Base-by-base conservation (phyloP, 30 jellyfish, hydroid and myxozoan genomes). In the Chironex yamaguchii region DNA sequence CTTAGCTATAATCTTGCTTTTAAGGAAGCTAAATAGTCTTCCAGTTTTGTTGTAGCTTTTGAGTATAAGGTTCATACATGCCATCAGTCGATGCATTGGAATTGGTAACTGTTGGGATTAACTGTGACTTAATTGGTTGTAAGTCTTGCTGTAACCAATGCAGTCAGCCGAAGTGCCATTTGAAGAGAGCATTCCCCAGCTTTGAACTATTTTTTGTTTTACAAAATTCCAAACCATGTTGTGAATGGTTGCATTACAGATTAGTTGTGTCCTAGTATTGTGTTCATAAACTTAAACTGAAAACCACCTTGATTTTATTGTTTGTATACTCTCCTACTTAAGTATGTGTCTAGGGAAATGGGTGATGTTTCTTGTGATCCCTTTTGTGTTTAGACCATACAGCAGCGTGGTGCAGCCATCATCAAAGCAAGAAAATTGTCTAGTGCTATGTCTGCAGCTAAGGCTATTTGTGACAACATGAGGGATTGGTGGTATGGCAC, bases 371-470 rank as follows among this genome's bases (percentile, higher is more conserved):
- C 27, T 58, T 13, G 12, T 6, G 0, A 3, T 1, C 31, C 0
- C n/a, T n/a, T n/a, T 24, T 0, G 26, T 69, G 27, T 31, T 0
- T 23, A 83, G 96, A 85, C 96, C 36, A 98, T 96, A 26, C 97
- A 89, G 66, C 31, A 80, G 12, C 94, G 99, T 26, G 99, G 99
- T 12, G 97, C 97, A 17, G 97, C 98, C 64, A 91, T 96, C 31
- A 96, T 96, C 70, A 91, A 96, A 76, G 98, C 98, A 67, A 79
- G 99, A 36, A 91, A 91, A 49, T 62, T 96, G n/a, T 92, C 99
- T 48, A 96, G 99, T 91, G 98, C 99, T 65, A 91, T 96, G 98
- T 96, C 99, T 25, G 99, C 99, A 17, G 96, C 99, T 31, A 91
- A 96, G 63, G 98, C 99, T 34, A 84, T 91, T 23, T 96, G 98